Evolutionary conservation across 2,113 vertebrate genomes (phyloP).

Genomic region (Abramis brama): DNA sequence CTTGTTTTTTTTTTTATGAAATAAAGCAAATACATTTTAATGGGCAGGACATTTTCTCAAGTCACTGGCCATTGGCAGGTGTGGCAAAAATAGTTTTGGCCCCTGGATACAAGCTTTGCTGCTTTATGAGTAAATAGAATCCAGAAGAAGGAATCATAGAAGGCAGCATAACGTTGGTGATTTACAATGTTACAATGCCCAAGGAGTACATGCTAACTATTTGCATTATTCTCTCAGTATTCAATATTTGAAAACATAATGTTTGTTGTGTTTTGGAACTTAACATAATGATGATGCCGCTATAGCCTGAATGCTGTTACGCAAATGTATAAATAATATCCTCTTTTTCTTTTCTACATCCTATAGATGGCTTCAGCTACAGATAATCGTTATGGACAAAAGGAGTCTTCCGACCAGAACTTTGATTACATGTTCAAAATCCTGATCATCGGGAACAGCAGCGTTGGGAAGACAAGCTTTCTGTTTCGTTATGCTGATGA

Average conservation of each 20-base stretch:
- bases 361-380: constrained; percentile 92
- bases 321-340: neutral
- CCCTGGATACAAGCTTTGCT: no score
- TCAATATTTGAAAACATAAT: no score
- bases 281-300: no score
- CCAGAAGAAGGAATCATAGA: neutral
- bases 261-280: neutral
- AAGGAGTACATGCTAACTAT: neutral
- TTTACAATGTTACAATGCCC: neutral
- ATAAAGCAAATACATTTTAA: no score
- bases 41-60: no score
- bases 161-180: neutral
- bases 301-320: neutral
- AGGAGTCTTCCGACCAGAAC: constrained; percentile 96
- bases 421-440: constrained; percentile 99
- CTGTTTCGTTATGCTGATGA: constrained; percentile 96
- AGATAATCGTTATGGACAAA: constrained; percentile 88
- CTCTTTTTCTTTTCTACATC: neutral
- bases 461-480: constrained; percentile 96
- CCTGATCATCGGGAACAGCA: constrained; percentile 98
- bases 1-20: no score
- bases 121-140: no score
- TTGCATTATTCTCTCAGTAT: neutral
- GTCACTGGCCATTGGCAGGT: no score
- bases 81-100: no score